Conservation (phyloP, 2,113 vertebrate genomes). For the Aegypius monachus region DNA sequence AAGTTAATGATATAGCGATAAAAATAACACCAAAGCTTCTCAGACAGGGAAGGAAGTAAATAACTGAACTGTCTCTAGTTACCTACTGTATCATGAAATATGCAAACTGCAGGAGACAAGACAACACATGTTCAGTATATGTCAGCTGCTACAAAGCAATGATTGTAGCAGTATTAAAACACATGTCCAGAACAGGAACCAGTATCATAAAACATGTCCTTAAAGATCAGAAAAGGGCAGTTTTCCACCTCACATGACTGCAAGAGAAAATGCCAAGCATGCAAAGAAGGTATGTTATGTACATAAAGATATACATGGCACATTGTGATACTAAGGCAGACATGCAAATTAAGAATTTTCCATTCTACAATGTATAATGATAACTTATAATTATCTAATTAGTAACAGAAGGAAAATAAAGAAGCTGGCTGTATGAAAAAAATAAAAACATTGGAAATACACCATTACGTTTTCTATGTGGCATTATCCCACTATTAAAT, state of each 20-base stretch:
- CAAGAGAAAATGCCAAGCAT: background rate
- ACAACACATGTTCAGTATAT: background rate
- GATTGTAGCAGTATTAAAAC: background rate
- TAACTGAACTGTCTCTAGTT: background rate
- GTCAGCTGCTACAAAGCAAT: background rate
- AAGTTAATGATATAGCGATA: background rate
- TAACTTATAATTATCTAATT: background rate
- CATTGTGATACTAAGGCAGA: background rate
- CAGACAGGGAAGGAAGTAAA: background rate
- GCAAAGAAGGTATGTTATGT: background rate
- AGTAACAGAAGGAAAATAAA: background rate
- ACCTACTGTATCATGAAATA: background rate
- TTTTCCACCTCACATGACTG: background rate
- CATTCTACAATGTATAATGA: background rate
- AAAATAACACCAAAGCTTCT: background rate
- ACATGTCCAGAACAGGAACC: background rate
- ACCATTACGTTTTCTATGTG: background rate
- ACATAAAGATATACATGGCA: background rate
- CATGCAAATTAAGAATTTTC: background rate
- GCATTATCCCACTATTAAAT: background rate
- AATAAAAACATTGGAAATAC: fast-evolving
- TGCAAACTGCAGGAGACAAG: background rate
- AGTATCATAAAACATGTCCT: background rate
- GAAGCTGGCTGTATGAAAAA: background rate
- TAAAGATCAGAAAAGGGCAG: background rate